These are phyloP conservation scores for Podiceps cristatus DNA, from an alignment of 2,113 vertebrate genomes.

Conservation along the genomic window DNA sequence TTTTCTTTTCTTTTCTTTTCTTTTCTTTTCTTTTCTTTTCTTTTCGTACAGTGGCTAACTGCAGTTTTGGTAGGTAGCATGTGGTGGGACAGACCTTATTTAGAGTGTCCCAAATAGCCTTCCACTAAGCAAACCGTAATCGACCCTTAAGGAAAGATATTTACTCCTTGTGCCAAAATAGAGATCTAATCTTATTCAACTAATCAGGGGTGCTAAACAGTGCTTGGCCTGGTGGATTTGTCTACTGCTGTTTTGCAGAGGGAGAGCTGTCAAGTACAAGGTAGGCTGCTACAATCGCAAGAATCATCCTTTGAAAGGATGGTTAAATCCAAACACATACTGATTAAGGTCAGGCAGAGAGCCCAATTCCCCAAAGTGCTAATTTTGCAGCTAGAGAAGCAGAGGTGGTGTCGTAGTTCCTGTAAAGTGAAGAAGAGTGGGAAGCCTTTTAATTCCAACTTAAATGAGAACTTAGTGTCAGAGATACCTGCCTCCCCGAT, in stretches of 20 bases:
- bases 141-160: not conserved
- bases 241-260: not conserved
- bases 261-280: slow-evolving; percentile 16
- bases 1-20: not conserved
- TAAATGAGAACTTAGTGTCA: slow-evolving; percentile 18
- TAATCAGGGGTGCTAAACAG: not conserved
- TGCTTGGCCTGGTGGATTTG: not conserved
- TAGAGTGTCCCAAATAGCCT: slow-evolving; percentile 14
- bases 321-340: slow-evolving; percentile 31
- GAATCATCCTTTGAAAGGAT: slow-evolving; percentile 1
- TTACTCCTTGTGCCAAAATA: slow-evolving; percentile 8
- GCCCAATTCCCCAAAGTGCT: slow-evolving; percentile 27
- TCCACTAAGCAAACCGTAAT: slow-evolving; percentile 57
- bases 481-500: not conserved
- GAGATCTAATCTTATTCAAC: not conserved
- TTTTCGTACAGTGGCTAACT: not conserved
- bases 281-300: slow-evolving; percentile 10
- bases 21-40: not conserved
- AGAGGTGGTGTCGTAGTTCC: not conserved
- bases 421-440: not conserved
- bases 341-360: slow-evolving; percentile 48
- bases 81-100: slow-evolving; percentile 6
- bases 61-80: slow-evolving; percentile 13
- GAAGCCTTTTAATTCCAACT: slow-evolving; percentile 41
- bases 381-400: slow-evolving; percentile 48